phyloP scores from a whole-genome alignment of 2,888 invertebrate species.

The Caenorhabditis becei region DNA sequence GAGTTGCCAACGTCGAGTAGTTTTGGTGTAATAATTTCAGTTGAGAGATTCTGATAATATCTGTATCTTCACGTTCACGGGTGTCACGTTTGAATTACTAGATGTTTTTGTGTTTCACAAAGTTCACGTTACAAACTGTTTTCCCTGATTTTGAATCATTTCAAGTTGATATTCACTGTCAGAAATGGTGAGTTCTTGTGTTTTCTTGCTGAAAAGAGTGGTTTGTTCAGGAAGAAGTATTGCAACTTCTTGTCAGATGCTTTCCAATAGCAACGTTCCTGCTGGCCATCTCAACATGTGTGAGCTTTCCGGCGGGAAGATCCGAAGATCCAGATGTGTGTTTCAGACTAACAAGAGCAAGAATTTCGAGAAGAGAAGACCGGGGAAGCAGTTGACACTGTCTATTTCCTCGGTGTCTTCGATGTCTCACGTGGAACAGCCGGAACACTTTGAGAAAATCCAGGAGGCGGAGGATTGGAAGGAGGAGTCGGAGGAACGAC shows the following conservation, averaged over 20 bases:
- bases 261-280: constrained; percentile 50
- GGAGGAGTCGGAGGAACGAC: not conserved
- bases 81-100: no score
- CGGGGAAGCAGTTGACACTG: not conserved
- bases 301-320: not conserved
- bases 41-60: no score
- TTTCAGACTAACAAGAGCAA: constrained; percentile 1
- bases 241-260: constrained; percentile 49
- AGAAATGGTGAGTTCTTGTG: constrained; percentile 14
- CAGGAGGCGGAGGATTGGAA: not conserved
- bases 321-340: no score
- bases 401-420: not conserved
- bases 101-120: no score
- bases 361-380: constrained; percentile 8
- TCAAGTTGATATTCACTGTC: constrained; percentile 14
- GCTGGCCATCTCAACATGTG: constrained; percentile 32
- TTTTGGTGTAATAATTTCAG: no score
- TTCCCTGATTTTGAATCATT: no score
- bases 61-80: no score
- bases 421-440: not conserved
- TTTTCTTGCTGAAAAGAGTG: not conserved
- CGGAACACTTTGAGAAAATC: not conserved
- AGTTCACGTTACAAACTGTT: no score
- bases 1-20: no score
- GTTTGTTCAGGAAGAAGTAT: constrained; percentile 29